Evolutionary conservation across 2,888 invertebrate genomes (phyloP).

Genomic region (Orthosia gracilis): DNA sequence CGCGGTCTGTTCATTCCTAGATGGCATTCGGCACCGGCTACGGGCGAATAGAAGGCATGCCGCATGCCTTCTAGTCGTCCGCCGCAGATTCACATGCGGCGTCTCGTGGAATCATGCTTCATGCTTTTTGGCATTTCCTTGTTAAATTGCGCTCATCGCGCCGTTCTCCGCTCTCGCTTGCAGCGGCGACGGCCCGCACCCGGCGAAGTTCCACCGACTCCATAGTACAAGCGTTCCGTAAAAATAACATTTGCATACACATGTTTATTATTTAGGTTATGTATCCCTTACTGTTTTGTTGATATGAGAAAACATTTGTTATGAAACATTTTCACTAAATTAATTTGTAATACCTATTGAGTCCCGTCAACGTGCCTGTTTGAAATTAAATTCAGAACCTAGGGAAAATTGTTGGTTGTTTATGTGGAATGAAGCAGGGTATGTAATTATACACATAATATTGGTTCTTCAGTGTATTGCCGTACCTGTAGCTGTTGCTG

Average conservation of each 20-base stretch:
- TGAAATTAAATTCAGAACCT: constrained; percentile 25
- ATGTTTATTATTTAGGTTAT: constrained; percentile 54
- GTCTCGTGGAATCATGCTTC: neutral
- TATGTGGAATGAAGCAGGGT: constrained; percentile 17
- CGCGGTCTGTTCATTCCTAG: neutral
- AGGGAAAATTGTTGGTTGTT: constrained; percentile 23
- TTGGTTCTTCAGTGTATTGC: neutral
- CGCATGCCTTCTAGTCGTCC: neutral
- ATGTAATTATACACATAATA: constrained; percentile 22
- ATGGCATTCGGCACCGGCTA: no score
- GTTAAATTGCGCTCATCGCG: neutral
- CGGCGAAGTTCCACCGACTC: constrained; percentile 4
- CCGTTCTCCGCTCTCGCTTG: neutral
- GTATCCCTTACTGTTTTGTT: constrained; percentile 46
- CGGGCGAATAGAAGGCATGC: no score
- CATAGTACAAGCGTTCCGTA: constrained; percentile 47
- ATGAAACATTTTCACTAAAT: constrained; percentile 30
- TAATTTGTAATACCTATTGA: constrained; percentile 30
- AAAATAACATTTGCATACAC: constrained; percentile 56
- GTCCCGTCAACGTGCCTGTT: constrained; percentile 3
- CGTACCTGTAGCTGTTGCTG: neutral
- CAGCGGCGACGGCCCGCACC: neutral
- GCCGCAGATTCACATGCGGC: no score
- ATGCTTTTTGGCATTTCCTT: neutral
- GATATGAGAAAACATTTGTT: constrained; percentile 34